Base-by-base conservation (phyloP, 2,113 vertebrate genomes). In the Haplochromis vanheusdeni region DNA sequence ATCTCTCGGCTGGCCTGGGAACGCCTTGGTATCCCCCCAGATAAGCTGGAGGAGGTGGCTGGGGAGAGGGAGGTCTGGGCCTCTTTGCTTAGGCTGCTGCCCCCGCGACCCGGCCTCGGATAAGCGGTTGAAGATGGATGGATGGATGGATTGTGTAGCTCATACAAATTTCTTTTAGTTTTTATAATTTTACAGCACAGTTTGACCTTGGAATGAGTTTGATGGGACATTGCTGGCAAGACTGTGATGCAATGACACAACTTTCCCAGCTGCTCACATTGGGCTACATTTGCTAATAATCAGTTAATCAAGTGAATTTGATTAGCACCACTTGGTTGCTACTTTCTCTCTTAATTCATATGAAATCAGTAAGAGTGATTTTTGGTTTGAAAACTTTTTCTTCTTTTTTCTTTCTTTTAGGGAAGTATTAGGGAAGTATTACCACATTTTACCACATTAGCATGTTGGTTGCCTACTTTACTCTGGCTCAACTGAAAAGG, bases 361-460 rank as follows among this genome's bases (percentile, higher is more conserved):
- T 70, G 65, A 14, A 0, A 6, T 0, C 12, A 70, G 65, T 42
- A 42, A 42, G n/a, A 23, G 1, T 23, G 35, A 13, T 42, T 70
- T 14, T 40, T 21, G 60, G 60, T 70, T 40, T 42, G 35, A 68
- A 68, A 40, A 40, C 4, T 0, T 68, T 68, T 13, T 68, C 11
- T 68, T 68, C 3, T 40, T 21, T 23, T 40, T 23, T 62, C n/a
- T n/a, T n/a, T n/a, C n/a, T n/a, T n/a, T n/a, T n/a, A n/a, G n/a
- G n/a, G n/a, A n/a, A n/a, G n/a, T n/a, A n/a, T n/a, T n/a, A n/a
- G 0, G 65, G 35, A 21, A 42, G 65, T 70, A 23, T 40, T 42
- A 1, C 35, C n/a, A 68, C 31, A 40, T 40, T 11, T 21, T 3
- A 68, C 62, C 62, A 70, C 7, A 14, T 42, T 14, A 70, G 4